Conservation (phyloP, 2,113 vertebrate species). For the Cephalophus harveyi region DNA sequence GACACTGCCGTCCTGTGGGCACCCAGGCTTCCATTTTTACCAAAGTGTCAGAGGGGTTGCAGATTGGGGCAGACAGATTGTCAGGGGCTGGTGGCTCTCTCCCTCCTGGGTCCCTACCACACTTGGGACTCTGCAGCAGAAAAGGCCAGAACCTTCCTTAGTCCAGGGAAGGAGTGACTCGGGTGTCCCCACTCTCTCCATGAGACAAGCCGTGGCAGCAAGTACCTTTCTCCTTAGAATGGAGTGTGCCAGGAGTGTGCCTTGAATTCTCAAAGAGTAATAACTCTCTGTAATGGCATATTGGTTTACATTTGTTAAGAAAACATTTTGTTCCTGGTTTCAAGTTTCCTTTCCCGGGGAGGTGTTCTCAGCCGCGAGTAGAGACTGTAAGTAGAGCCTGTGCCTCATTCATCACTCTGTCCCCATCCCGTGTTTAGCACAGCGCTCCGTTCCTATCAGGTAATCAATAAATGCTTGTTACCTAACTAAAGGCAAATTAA, state of each 20-base stretch:
- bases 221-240: too few species aligned
- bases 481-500: slow-evolving; percentile 57
- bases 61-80: not conserved
- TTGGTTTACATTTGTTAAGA: not conserved
- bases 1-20: fast-evolving
- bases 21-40: not conserved
- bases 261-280: not conserved
- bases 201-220: fast-evolving
- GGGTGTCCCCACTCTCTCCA: too few species aligned
- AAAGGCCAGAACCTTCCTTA: not conserved
- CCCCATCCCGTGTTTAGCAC: not conserved
- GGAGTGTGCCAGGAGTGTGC: not conserved
- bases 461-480: slow-evolving; percentile 44
- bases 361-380: not conserved
- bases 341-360: not conserved
- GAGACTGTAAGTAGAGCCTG: not conserved
- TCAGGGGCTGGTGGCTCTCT: not conserved
- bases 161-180: not conserved
- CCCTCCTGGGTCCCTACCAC: not conserved
- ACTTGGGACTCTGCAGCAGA: not conserved
- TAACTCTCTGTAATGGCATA: too few species aligned
- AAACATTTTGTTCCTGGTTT: not conserved
- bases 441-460: not conserved
- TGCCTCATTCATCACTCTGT: not conserved
- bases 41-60: not conserved